Evolutionary conservation across 1,140 invertebrate genomes (phyloP).

Genomic region (Hydropsyche tenuis): DNA sequence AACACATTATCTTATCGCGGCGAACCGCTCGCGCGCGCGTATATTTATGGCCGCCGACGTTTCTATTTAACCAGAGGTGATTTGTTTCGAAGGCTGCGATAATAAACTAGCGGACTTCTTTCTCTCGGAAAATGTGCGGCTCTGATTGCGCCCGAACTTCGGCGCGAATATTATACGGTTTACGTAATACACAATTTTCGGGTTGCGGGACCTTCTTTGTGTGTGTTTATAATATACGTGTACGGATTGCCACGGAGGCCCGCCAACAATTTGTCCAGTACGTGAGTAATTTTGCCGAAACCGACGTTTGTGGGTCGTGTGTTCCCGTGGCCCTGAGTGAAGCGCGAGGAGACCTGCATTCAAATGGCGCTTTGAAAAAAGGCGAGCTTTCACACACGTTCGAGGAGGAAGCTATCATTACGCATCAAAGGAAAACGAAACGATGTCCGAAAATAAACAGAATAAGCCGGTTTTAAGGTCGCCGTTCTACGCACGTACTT

Average conservation of each 20-base stretch:
- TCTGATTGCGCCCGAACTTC: too few species aligned
- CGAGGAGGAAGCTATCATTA: background rate
- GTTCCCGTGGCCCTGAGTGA: background rate
- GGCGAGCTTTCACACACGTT: background rate
- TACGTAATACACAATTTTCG: too few species aligned
- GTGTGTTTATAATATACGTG: background rate
- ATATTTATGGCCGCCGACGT: background rate
- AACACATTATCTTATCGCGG: background rate
- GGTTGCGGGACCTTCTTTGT: too few species aligned
- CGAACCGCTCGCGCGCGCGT: background rate
- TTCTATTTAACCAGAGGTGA: slow-evolving; percentile 10
- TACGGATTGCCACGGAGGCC: slow-evolving; percentile 14
- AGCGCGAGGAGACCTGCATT: background rate
- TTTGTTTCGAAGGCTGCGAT: too few species aligned
- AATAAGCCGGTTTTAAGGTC: too few species aligned
- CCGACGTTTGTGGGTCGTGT: background rate
- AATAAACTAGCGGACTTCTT: too few species aligned
- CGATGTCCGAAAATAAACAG: too few species aligned
- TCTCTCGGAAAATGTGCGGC: too few species aligned
- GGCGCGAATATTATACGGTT: too few species aligned
- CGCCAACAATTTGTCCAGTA: slow-evolving; percentile 34
- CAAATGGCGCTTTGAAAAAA: background rate
- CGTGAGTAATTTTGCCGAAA: slow-evolving; percentile 23
- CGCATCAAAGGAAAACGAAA: background rate
- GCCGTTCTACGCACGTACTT: background rate